Conservation (phyloP, 2,113 vertebrate species). For the Anoplopoma fimbria region DNA sequence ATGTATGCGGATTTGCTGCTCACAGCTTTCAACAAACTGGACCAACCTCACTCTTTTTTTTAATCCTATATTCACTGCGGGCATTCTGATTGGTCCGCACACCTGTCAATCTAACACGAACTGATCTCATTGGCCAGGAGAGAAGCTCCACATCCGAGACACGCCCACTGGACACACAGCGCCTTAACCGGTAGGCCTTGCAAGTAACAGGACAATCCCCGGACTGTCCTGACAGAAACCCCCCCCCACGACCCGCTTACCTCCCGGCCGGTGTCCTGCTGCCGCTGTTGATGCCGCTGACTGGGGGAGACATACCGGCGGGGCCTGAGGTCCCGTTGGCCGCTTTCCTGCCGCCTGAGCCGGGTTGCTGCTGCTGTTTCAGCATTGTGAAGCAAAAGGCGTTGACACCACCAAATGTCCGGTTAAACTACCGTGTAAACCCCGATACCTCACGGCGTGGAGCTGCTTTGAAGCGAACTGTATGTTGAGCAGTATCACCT, state of each 20-base stretch:
- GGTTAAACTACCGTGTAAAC: slow-evolving; percentile 51
- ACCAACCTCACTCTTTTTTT: slow-evolving; percentile 46
- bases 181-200: slow-evolving; percentile 84
- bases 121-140: slow-evolving; percentile 56
- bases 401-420: slow-evolving; percentile 57
- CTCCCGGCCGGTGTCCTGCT: slow-evolving; percentile 80
- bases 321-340: slow-evolving; percentile 82
- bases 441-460: slow-evolving; percentile 34
- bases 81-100: slow-evolving; percentile 43
- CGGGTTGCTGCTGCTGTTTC: slow-evolving; percentile 82
- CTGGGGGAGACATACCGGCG: slow-evolving; percentile 77
- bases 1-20: slow-evolving; percentile 51
- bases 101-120: slow-evolving; percentile 50
- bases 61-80: slow-evolving; percentile 7
- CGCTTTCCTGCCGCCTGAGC: slow-evolving; percentile 81
- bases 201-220: slow-evolving; percentile 63
- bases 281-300: slow-evolving; percentile 77
- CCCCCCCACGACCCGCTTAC: slow-evolving; percentile 67
- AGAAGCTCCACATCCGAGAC: slow-evolving; percentile 5
- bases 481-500: slow-evolving; percentile 53
- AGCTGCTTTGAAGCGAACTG: slow-evolving; percentile 45
- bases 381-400: slow-evolving; percentile 80
- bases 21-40: slow-evolving; percentile 37
- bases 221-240: slow-evolving; percentile 61
- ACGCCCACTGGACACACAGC: slow-evolving; percentile 69